Percentiles rank a stretch among this genome's conserved stretches.
These are phyloP conservation scores for Alexandromys oeconomus DNA, from an alignment of 2,797 vertebrate genomes.

Conservation along the genomic window DNA sequence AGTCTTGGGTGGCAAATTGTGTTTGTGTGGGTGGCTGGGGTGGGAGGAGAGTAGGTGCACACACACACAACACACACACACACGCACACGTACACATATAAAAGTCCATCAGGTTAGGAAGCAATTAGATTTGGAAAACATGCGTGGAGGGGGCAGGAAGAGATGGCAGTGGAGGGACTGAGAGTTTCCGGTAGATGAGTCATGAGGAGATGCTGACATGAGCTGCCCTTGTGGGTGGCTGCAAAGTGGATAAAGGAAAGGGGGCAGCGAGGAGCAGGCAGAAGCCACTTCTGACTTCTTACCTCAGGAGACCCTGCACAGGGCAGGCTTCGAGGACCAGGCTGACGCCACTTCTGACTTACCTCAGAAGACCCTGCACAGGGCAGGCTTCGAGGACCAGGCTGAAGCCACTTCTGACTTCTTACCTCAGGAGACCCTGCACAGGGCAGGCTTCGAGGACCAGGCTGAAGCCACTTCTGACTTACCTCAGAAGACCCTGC, in stretches of 20 bases:
- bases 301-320: not conserved
- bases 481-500: not conserved
- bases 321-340: not conserved
- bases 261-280: not conserved
- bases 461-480: no score
- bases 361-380: not conserved
- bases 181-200: not conserved
- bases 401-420: not conserved
- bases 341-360: no score
- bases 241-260: not conserved
- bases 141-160: not conserved
- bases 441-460: not conserved
- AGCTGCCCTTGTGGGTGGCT: no score
- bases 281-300: not conserved
- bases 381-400: not conserved
- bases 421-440: not conserved
- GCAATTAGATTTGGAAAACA: not conserved
- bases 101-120: not conserved
- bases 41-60: no score
- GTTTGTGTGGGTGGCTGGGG: not conserved
- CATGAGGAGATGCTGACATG: not conserved
- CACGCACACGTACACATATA: not conserved
- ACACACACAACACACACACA: not conserved
- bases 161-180: accelerated
- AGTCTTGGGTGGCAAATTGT: not conserved